Evolutionary conservation across 2,797 vertebrate species (phyloP), one percentile per base, ranked within the genome.

Genomic region (Acestrorhynchus altus): DNA sequence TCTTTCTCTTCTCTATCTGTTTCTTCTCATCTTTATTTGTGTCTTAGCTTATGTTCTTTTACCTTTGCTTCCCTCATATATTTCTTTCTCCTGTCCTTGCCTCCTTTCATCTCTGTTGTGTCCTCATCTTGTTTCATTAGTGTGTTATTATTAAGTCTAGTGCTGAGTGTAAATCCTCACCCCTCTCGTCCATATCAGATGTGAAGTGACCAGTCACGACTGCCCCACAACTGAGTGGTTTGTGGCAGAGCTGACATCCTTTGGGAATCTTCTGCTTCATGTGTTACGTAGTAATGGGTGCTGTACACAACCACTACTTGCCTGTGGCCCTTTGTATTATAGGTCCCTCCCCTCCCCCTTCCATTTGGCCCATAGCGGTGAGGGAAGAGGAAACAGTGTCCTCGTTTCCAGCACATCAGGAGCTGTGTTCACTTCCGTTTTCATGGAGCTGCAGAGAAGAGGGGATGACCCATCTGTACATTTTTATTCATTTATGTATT

Each of bases 341-440:
- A 39, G 22, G 31, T 71, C 72, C 24, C 60, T 13, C 52, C 63
- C n/a, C 12, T 67, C 68, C 39, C n/a, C 42, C 13, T 44, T 39
- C 54, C 47, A 16, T 6, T 35, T 35, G 6, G 2, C 6, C 31
- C 8, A 16, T 26, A 26, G 52, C 11, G 9, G 12, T 24, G 52
- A 12, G 22, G 22, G 52, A 12, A 22, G 10, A 54, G 16, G 13
- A 12, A 64, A 59, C 26, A 10, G 51, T 69, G 82, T 69, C 82
- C 79, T 78, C 74, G 56, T 81, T 78, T 78, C 28, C 18, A 60
- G 13, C 64, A 56, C 73, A 64, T n/a, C 26, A 15, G 51, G 47
- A 64, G 60, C 47, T 40, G 44, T 24, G 9, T 64, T 54, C 74
- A 13, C 31, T 28, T 1, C 10, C 52, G 35, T 31, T 66, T 24